Conservation (phyloP, 1,140 invertebrate genomes). For the Leptoteleia sp. region DNA sequence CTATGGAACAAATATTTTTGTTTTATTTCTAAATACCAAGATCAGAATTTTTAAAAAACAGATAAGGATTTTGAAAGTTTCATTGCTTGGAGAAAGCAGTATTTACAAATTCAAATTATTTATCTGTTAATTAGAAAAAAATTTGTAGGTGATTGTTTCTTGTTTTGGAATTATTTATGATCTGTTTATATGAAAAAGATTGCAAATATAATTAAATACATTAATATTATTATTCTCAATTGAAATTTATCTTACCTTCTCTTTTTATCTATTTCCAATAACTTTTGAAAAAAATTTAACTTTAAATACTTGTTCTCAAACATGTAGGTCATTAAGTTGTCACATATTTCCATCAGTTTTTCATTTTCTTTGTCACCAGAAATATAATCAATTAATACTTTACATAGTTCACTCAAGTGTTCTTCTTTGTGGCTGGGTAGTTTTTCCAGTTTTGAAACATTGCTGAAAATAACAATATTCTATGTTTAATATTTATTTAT, state of each 20-base stretch:
- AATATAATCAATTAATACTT: conserved; percentile 40
- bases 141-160: too few species aligned
- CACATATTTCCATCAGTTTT: conserved; percentile 33
- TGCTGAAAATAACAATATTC: conserved; percentile 18
- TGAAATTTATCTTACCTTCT: conserved; percentile 34
- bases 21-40: too few species aligned
- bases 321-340: conserved; percentile 34
- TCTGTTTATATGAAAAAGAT: too few species aligned
- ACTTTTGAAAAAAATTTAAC: conserved; percentile 52
- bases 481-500: background rate
- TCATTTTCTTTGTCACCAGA: conserved; percentile 12
- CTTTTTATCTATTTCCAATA: conserved; percentile 54
- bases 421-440: conserved; percentile 39
- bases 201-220: too few species aligned
- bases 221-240: too few species aligned
- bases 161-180: too few species aligned
- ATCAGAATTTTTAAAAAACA: too few species aligned
- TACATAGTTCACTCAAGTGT: conserved; percentile 42
- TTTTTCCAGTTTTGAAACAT: conserved; percentile 40
- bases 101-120: too few species aligned
- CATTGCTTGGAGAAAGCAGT: too few species aligned
- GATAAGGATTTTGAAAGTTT: too few species aligned
- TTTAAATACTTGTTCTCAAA: conserved; percentile 35
- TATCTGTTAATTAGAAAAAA: too few species aligned
- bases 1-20: too few species aligned